phyloP scores from a whole-genome alignment of 2,797 vertebrate species.

The Chiloscyllium punctatum region DNA sequence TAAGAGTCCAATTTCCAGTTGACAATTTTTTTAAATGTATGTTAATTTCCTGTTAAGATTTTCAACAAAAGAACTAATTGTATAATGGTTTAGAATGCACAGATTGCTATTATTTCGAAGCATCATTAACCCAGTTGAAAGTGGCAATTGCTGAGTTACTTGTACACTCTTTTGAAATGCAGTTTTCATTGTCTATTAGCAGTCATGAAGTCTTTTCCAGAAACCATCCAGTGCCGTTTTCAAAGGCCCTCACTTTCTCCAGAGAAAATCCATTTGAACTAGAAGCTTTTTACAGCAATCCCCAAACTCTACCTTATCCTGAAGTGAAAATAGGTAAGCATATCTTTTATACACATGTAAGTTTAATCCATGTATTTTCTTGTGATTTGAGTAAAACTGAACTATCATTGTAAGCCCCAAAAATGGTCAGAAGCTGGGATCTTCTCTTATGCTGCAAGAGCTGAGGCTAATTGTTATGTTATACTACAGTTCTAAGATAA shows the following conservation, averaged over 20 bases:
- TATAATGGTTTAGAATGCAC: not conserved
- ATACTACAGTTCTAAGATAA: not conserved
- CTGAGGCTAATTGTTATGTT: not conserved
- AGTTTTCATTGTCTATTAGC: slow-evolving; percentile 47
- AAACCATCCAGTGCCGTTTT: slow-evolving; percentile 64
- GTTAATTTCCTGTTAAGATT: not conserved
- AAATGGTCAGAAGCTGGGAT: not conserved
- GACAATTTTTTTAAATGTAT: not conserved
- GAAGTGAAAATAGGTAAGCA: slow-evolving; percentile 68
- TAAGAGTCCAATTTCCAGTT: slow-evolving; percentile 47
- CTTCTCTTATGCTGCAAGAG: not conserved
- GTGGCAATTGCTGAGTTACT: not conserved
- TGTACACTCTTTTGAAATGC: not conserved
- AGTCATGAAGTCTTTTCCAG: slow-evolving; percentile 63
- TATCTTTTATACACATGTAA: not conserved
- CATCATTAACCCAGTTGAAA: not conserved
- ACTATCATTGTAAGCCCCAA: not conserved
- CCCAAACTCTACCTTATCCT: slow-evolving; percentile 59
- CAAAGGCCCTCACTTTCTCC: slow-evolving; percentile 67
- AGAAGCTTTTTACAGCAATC: slow-evolving; percentile 67
- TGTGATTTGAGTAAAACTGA: not conserved
- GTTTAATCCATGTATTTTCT: not conserved
- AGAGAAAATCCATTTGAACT: slow-evolving; percentile 64
- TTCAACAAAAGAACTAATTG: not conserved
- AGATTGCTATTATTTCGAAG: too few species aligned